Evolutionary conservation across 2,888 invertebrate species (phyloP).

Genomic region (Drosophila koepferae): DNA sequence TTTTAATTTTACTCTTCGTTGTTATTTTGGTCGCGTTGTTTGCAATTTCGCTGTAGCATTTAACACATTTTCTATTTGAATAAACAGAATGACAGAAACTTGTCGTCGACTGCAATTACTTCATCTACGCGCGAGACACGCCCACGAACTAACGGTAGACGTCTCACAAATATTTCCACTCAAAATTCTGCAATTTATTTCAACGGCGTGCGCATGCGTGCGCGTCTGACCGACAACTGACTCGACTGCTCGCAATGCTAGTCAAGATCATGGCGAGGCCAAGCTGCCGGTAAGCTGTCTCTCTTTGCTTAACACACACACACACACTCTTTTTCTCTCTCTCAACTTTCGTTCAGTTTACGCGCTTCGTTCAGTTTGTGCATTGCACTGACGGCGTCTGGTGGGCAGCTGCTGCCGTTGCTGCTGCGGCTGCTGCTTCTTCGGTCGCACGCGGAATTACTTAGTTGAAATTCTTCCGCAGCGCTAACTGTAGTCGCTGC

Average conservation of each 20-base stretch:
- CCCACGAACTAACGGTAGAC: slow-evolving; percentile 66
- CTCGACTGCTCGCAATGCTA: slow-evolving; percentile 36
- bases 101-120: slow-evolving; percentile 60
- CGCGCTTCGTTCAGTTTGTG: slow-evolving; percentile 59
- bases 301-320: slow-evolving; percentile 3
- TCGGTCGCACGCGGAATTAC: slow-evolving; percentile 46
- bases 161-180: slow-evolving; percentile 13
- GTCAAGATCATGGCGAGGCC: slow-evolving; percentile 70
- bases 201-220: slow-evolving; percentile 71
- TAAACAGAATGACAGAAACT: slow-evolving; percentile 10
- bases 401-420: slow-evolving; percentile 3
- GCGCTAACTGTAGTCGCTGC: slow-evolving; percentile 63
- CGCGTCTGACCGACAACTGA: slow-evolving; percentile 77
- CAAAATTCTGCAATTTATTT: slow-evolving; percentile 16
- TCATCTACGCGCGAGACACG: slow-evolving; percentile 57
- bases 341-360: slow-evolving; percentile 7
- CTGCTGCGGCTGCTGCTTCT: slow-evolving; percentile 33
- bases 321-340: background rate
- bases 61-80: slow-evolving; percentile 75
- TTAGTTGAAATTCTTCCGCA: slow-evolving; percentile 56
- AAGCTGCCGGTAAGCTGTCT: slow-evolving; percentile 29
- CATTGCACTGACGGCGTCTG: slow-evolving; percentile 45
- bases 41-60: slow-evolving; percentile 71
- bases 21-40: slow-evolving; percentile 32
- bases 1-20: slow-evolving; percentile 10